phyloP scores from a whole-genome alignment of 2,888 invertebrate species.

The Tiphia femorata region DNA sequence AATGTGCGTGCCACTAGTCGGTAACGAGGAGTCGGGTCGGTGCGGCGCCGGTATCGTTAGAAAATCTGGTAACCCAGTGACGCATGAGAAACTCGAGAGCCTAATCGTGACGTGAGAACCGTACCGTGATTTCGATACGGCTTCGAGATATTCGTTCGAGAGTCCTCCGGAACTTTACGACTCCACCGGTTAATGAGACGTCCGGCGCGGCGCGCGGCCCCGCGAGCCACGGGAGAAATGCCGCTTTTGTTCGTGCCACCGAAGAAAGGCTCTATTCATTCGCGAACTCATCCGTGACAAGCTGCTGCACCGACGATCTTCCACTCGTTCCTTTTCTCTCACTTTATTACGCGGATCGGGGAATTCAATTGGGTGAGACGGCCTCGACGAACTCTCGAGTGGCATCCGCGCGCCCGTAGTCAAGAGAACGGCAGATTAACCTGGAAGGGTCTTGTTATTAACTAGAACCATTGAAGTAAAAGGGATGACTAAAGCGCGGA shows the following conservation, averaged over 20 bases:
- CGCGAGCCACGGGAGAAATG: slow-evolving; percentile 36
- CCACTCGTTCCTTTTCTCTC: slow-evolving; percentile 5
- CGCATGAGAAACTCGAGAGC: slow-evolving; percentile 38
- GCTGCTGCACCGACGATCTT: slow-evolving; percentile 23
- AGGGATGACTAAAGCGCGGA: too few relatives aligned
- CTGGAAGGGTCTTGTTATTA: too few relatives aligned
- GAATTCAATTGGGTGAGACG: too few relatives aligned
- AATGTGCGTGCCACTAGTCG: too few relatives aligned
- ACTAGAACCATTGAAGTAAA: too few relatives aligned
- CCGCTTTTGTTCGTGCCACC: slow-evolving; percentile 32
- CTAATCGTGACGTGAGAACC: slow-evolving; percentile 47
- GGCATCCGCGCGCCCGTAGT: too few relatives aligned
- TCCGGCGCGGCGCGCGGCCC: background rate
- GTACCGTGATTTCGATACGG: slow-evolving; percentile 38
- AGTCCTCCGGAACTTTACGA: slow-evolving; percentile 30
- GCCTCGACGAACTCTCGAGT: too few relatives aligned
- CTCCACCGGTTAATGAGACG: slow-evolving; percentile 41
- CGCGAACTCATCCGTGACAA: slow-evolving; percentile 27
- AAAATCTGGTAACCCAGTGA: slow-evolving; percentile 50
- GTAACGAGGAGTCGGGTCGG: too few relatives aligned
- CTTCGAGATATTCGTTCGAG: slow-evolving; percentile 22
- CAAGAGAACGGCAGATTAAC: too few relatives aligned
- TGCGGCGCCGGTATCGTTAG: too few relatives aligned
- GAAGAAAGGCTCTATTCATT: slow-evolving; percentile 33
- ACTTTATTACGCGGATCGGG: too few relatives aligned